Conservation (phyloP, 1,140 invertebrate genomes). For the Drosophila rufa region DNA sequence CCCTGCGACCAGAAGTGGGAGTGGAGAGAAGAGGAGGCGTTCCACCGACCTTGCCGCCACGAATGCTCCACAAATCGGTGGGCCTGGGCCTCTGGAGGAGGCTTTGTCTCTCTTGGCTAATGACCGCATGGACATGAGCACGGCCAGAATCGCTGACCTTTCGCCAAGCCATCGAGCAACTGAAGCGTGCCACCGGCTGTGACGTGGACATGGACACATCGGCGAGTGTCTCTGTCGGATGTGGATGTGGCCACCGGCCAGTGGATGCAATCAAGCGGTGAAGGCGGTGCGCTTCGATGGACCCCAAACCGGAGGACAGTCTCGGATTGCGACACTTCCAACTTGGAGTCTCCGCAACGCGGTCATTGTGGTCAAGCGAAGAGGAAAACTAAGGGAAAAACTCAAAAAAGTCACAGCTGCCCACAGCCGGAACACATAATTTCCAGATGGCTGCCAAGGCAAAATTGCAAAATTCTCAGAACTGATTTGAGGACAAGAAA, state of each 20-base stretch:
- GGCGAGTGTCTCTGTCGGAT: slow-evolving; percentile 20
- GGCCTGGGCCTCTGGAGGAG: background rate
- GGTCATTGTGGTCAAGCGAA: slow-evolving; percentile 33
- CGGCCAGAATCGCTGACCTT: slow-evolving; percentile 67
- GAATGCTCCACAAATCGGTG: slow-evolving; percentile 47
- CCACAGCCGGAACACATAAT: slow-evolving; percentile 63
- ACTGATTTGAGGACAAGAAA: slow-evolving; percentile 15
- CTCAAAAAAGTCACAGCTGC: slow-evolving; percentile 35
- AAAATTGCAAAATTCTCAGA: slow-evolving; percentile 50
- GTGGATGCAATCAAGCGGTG: slow-evolving; percentile 67
- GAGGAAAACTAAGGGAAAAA: slow-evolving; percentile 21
- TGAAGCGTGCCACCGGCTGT: slow-evolving; percentile 46
- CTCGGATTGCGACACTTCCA: slow-evolving; percentile 70
- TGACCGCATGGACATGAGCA: slow-evolving; percentile 25
- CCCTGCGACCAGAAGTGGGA: slow-evolving; percentile 8
- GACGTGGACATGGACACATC: slow-evolving; percentile 24
- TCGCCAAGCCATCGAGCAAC: slow-evolving; percentile 40
- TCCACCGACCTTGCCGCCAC: slow-evolving; percentile 53
- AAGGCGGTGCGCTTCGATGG: slow-evolving; percentile 69
- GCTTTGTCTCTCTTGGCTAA: slow-evolving; percentile 47
- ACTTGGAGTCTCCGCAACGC: slow-evolving; percentile 39
- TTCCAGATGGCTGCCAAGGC: slow-evolving; percentile 47
- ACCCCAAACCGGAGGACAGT: slow-evolving; percentile 48
- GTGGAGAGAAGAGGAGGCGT: background rate
- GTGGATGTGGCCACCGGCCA: slow-evolving; percentile 44